phyloP scores from a whole-genome alignment of 2,888 invertebrate species.

The Iphiclides podalirius region DNA sequence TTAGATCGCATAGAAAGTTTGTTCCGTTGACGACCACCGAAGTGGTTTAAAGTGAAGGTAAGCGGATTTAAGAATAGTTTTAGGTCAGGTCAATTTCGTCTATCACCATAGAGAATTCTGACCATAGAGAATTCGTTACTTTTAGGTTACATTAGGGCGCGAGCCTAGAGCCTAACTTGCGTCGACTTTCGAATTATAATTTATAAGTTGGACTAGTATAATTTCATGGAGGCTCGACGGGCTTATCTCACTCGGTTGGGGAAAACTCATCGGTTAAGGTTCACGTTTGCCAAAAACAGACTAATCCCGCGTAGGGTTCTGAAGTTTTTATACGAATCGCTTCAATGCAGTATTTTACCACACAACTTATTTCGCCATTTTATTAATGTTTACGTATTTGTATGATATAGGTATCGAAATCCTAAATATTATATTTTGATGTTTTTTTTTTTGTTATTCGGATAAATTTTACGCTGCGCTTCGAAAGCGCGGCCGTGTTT shows the following conservation, averaged over 20 bases:
- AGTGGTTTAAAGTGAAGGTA: conserved; percentile 18
- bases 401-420: conserved; percentile 4
- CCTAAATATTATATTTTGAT: conserved; percentile 15
- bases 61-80: conserved; percentile 29
- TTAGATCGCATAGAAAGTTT: conserved; percentile 20
- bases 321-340: conserved; percentile 20
- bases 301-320: not conserved
- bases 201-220: conserved; percentile 11
- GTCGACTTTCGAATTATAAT: conserved; percentile 4
- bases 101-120: conserved; percentile 31
- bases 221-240: conserved; percentile 11
- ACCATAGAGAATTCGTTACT: conserved; percentile 45
- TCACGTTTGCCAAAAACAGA: not conserved
- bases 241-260: conserved; percentile 1
- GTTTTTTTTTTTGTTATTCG: not conserved
- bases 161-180: conserved; percentile 35
- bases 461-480: conserved; percentile 19
- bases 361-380: conserved; percentile 10
- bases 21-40: conserved; percentile 17
- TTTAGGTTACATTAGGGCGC: conserved; percentile 42
- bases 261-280: conserved; percentile 11
- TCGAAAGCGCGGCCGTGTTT: conserved; percentile 21
- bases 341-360: conserved; percentile 8
- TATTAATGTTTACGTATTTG: too few species aligned
- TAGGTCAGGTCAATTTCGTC: conserved; percentile 50